These are phyloP conservation scores for human (Homo sapiens) DNA, from an alignment of 2,113 vertebrate species.

Conservation along the genomic window DNA sequence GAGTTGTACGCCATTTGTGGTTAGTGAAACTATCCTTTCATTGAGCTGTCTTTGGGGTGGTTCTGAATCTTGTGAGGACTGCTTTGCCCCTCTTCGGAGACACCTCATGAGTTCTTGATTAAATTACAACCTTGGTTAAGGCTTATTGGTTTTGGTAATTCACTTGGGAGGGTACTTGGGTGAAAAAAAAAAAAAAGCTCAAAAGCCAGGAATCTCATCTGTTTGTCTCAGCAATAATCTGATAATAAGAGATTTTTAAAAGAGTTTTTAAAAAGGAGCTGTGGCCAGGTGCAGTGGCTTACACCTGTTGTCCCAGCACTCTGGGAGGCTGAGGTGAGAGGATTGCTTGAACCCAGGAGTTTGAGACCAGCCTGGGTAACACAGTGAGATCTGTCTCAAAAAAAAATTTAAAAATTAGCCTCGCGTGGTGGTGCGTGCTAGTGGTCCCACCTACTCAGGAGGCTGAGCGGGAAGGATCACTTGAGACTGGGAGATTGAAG, in stretches of 20 bases:
- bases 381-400: neutral
- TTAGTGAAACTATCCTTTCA: neutral
- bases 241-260: neutral
- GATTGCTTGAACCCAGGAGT: neutral
- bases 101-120: neutral
- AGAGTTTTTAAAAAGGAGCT: neutral
- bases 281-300: neutral
- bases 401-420: neutral
- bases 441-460: neutral
- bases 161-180: neutral
- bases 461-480: neutral
- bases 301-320: neutral
- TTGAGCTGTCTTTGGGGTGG: neutral
- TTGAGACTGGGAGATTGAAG: neutral
- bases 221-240: neutral
- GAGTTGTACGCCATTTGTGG: neutral
- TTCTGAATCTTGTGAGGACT: neutral
- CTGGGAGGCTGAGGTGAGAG: neutral
- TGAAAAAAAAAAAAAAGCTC: neutral
- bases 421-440: neutral
- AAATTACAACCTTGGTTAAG: neutral
- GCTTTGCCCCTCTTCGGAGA: neutral
- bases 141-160: neutral
- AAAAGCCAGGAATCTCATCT: neutral
- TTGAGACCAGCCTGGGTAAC: neutral